Evolutionary conservation across 2,113 vertebrate genomes (phyloP), one percentile per base, ranked within the genome.

Genomic region (Tylochromis polylepis): DNA sequence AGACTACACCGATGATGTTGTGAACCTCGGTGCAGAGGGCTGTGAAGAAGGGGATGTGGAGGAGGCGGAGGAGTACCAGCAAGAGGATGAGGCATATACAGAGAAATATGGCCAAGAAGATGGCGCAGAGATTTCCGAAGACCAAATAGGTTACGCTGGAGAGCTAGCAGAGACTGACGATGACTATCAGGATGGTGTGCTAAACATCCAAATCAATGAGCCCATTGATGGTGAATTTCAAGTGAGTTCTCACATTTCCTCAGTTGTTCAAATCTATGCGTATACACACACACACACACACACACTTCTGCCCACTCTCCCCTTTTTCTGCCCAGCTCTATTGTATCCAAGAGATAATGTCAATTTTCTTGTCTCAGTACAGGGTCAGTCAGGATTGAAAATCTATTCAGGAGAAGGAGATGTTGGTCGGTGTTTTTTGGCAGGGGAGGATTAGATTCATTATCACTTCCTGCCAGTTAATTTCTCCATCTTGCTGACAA

Each of bases 191-290:
- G 97, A 98, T 91, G 98, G 98, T 95, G 98, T 99, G 95, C 89
- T 99, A 89, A 98, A 99, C 95, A 96, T 99, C 84, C 97, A 98
- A 96, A 98, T 99, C 97, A 97, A 96, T 95, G 99, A 99, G 87
- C 97, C 98, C 38, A 85, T 99, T 81, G 99, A 99, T 85, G 93
- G 96, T 57, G 98, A 99, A 93, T 99, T 99, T 97, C 97, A 98
- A 96, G 98, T 99, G 96, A 98, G 98, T 95, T 84, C 83, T 91
- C 84, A 90, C 81, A 46, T 89, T 85, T 79, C 70, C 85, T 79
- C 77, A 43, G 60, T 85, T 49, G 20, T 89, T 72, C 82, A 88
- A 57, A 27, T 60, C 14, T 11, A 5, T 24, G 2, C 7, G 27
- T 43, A 5, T 56, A 27, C 77, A 34, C 31, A 46, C 81, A 84